Evolutionary conservation across 1,140 invertebrate genomes (phyloP).

Genomic region (Drosophila sucinea): DNA sequence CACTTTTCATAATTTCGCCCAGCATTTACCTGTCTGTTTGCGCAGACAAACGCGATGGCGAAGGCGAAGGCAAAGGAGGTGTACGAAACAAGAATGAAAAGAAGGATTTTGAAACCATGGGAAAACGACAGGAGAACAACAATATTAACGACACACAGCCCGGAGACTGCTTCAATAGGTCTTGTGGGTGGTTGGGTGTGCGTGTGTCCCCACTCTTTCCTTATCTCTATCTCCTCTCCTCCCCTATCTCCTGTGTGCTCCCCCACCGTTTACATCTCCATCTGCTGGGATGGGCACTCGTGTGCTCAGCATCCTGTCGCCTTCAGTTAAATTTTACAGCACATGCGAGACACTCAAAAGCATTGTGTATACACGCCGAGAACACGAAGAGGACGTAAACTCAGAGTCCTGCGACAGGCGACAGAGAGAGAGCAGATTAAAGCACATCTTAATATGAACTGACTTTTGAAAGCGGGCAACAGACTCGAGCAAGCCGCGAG

Average conservation of each 20-base stretch:
- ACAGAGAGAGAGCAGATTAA: constrained; percentile 52
- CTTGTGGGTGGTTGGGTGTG: constrained; percentile 16
- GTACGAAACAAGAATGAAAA: constrained; percentile 21
- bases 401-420: constrained; percentile 13
- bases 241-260: no score
- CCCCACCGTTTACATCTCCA: background rate
- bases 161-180: constrained; percentile 27
- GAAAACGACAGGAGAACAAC: constrained; percentile 35
- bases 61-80: background rate
- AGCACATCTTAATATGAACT: constrained; percentile 58
- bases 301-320: constrained; percentile 53
- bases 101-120: constrained; percentile 20
- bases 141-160: constrained; percentile 53
- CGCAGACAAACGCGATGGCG: constrained; percentile 13
- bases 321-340: constrained; percentile 61
- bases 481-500: constrained; percentile 43
- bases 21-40: constrained; percentile 59
- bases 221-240: no score
- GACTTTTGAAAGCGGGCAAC: constrained; percentile 46
- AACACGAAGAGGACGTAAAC: constrained; percentile 27
- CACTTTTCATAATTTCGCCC: constrained; percentile 62
- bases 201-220: background rate
- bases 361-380: constrained; percentile 47
- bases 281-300: constrained; percentile 10
- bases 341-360: constrained; percentile 60